Conservation (phyloP, 1,140 invertebrate genomes). For the Eufriesea mexicana region DNA sequence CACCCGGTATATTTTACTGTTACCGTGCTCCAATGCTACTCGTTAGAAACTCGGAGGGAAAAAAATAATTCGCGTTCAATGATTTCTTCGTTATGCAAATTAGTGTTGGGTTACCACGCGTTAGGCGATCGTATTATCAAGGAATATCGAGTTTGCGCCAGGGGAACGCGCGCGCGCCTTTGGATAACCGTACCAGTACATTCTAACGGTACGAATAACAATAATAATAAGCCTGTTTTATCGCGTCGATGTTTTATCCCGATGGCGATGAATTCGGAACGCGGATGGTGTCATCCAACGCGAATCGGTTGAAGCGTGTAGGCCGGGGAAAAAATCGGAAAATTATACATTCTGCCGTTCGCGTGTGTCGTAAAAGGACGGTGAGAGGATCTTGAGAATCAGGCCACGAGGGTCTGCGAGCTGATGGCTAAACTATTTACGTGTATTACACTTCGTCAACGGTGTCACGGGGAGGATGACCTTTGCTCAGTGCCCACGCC, state of each 20-base stretch:
- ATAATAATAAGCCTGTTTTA: conserved; percentile 42
- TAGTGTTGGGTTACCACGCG: conserved; percentile 15
- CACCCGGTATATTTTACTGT: background rate
- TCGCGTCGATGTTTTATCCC: background rate
- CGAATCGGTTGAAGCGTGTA: background rate
- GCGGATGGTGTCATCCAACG: background rate
- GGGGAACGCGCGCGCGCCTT: background rate
- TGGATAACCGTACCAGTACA: background rate
- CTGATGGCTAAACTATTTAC: conserved; percentile 26
- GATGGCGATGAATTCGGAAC: conserved; percentile 27
- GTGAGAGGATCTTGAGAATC: conserved; percentile 37
- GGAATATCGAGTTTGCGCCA: conserved; percentile 6
- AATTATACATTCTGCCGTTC: conserved; percentile 37
- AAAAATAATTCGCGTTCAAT: conserved; percentile 4
- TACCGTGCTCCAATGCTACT: background rate
- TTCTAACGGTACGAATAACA: conserved; percentile 31
- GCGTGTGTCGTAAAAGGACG: conserved; percentile 22
- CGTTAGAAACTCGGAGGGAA: background rate
- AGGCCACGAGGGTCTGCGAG: background rate
- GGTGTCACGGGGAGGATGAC: conserved; percentile 22
- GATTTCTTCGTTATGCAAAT: background rate
- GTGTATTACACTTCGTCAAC: conserved; percentile 35
- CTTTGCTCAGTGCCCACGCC: conserved; percentile 34
- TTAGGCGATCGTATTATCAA: conserved; percentile 30
- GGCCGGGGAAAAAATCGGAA: background rate